Evolutionary conservation across 2,888 invertebrate species (phyloP).

Genomic region (Machimus rusticus): DNA sequence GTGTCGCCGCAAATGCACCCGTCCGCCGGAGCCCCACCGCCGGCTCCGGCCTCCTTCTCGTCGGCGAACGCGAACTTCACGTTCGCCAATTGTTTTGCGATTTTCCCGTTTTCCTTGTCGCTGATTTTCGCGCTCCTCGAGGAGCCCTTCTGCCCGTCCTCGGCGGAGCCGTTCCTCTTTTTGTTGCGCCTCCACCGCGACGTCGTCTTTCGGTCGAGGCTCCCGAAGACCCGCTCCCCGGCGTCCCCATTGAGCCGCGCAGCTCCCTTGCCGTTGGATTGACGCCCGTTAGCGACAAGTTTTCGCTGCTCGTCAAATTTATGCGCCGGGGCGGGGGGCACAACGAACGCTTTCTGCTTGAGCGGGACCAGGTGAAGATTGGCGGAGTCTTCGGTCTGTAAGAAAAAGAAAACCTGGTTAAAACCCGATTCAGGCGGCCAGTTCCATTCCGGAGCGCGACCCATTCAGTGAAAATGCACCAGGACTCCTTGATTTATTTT

Average conservation of each 20-base stretch:
- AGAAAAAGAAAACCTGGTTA: slow-evolving; percentile 6
- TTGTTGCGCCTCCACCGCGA: slow-evolving; percentile 28
- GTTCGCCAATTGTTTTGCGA: slow-evolving; percentile 41
- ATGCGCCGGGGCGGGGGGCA: neutral
- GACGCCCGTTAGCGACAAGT: slow-evolving; percentile 1
- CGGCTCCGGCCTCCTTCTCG: neutral
- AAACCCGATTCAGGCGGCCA: neutral
- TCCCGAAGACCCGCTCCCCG: neutral
- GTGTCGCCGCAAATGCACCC: neutral
- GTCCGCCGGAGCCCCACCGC: neutral
- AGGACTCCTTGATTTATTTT: neutral
- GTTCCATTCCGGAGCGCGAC: neutral
- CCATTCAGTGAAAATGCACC: neutral
- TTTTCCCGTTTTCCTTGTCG: slow-evolving; percentile 18
- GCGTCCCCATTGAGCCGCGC: neutral
- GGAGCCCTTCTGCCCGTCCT: neutral
- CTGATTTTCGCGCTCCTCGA: neutral
- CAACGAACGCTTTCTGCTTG: slow-evolving; percentile 18
- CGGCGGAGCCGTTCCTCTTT: neutral
- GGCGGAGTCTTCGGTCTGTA: slow-evolving; percentile 26
- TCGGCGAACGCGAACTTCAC: slow-evolving; percentile 30
- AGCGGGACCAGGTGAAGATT: slow-evolving; percentile 37
- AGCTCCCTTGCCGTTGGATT: neutral
- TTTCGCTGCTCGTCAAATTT: slow-evolving; percentile 33
- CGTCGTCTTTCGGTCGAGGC: neutral